These are phyloP conservation scores for Sarcophaga subvicina DNA, from an alignment of 2,888 invertebrate species.

Conservation along the genomic window DNA sequence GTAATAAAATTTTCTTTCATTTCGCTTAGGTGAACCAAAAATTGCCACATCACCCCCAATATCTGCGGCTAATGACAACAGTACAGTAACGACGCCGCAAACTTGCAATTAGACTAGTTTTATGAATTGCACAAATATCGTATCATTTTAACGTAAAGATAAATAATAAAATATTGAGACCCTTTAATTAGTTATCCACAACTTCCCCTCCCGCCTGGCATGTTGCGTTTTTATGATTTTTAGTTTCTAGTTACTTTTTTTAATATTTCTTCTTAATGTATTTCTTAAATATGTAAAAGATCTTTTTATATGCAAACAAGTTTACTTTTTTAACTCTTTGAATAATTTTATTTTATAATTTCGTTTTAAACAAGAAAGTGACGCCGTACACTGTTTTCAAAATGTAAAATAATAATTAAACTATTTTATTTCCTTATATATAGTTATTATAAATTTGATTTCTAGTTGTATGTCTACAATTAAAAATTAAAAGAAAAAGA, in stretches of 20 bases:
- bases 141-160: conserved; percentile 53
- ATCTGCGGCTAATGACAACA: conserved; percentile 71
- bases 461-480: conserved; percentile 57
- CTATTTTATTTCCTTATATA: conserved; percentile 58
- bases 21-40: conserved; percentile 79
- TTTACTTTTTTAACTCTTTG: conserved; percentile 37
- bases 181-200: conserved; percentile 45
- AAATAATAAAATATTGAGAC: conserved; percentile 38
- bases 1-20: conserved; percentile 5
- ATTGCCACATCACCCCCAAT: conserved; percentile 77
- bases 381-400: conserved; percentile 51
- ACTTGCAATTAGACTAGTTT: conserved; percentile 75
- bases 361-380: conserved; percentile 24
- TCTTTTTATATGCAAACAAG: conserved; percentile 42
- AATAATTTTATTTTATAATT: conserved; percentile 35
- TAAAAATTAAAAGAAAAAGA: conserved; percentile 37
- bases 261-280: conserved; percentile 13
- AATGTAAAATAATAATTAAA: conserved; percentile 68
- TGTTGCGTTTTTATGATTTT: conserved; percentile 67
- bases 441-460: conserved; percentile 66
- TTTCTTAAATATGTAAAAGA: conserved; percentile 23
- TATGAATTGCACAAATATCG: conserved; percentile 55
- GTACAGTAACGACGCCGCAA: conserved; percentile 78
- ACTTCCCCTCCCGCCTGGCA: conserved; percentile 68
- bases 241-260: conserved; percentile 51